Evolutionary conservation across 2,113 vertebrate species (phyloP).

Genomic region (Nasalis larvatus): DNA sequence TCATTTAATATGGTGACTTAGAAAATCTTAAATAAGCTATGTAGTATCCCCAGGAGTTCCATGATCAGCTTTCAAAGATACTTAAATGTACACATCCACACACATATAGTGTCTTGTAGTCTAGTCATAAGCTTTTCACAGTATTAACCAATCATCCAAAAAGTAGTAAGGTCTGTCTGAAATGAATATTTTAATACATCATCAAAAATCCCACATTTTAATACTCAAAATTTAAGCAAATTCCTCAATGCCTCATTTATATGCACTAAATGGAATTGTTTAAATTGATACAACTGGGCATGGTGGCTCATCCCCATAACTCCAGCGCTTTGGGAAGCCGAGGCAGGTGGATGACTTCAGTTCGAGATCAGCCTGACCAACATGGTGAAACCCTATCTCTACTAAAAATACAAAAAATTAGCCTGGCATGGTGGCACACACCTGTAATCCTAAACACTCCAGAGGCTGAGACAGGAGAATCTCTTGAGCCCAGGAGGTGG

Average conservation of each 20-base stretch:
- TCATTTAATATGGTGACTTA: not conserved
- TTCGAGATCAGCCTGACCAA: no score
- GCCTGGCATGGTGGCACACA: no score
- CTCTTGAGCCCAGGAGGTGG: no score
- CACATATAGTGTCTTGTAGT: not conserved
- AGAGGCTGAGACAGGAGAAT: no score
- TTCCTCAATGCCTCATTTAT: not conserved
- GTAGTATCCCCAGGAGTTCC: not conserved
- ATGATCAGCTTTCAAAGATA: not conserved
- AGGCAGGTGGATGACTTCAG: no score
- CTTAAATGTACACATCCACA: not conserved
- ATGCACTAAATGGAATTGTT: not conserved
- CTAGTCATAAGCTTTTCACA: not conserved
- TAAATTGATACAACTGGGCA: not conserved
- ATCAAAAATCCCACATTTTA: not conserved
- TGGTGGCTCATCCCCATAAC: no score
- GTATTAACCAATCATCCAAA: not conserved
- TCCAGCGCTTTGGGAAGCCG: no score
- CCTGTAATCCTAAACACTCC: no score
- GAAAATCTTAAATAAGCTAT: not conserved
- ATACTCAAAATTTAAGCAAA: not conserved
- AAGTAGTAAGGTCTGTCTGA: not conserved
- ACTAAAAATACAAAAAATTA: no score
- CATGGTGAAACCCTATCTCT: no score
- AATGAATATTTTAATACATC: conserved; percentile 12